Evolutionary conservation across 2,888 invertebrate species (phyloP), one percentile per base, ranked within the genome.

Genomic region (Nudaria mundana): DNA sequence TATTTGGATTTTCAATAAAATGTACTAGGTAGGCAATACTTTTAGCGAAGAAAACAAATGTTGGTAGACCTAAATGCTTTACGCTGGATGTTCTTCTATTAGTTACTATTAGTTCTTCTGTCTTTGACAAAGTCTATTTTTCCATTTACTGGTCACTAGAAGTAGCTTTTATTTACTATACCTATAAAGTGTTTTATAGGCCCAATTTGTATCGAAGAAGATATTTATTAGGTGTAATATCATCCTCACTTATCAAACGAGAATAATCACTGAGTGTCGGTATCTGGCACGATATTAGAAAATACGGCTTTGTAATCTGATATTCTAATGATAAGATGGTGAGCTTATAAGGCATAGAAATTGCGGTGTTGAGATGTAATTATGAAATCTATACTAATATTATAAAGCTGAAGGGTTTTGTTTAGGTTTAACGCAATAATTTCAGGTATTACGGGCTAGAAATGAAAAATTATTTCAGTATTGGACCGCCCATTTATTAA

Each of bases 221-320:
- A 53, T 47, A 57, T 62, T 62, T 58, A 66, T 48, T 52, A 54
- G 49, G 44, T 63, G 66, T 62, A 58, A 66, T 50, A 51, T 44
- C 52, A 66, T 52, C 52, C 56, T 44, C 46, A 48, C 59, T 61
- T 53, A 50, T 63, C 52, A 58, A 54, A 52, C 32, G 46, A 48
- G 61, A 61, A 40, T 61, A 48, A 56, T 60, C 28, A 40, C 25
- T 7, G 30, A 47, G 44, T 44, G 41, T 44, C 50, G 44, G 28
- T 25, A 47, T 40, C 40, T 25, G 54, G 61, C 44, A 46, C 46
- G 46, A 49, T 57, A 61, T 56, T 61, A 56, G 58, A 61, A 56
- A 56, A 53, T 29, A 30, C 29, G 15, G 34, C 42, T 10, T 42
- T 26, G 58, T 14, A 46, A 56, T 44, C 49, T 18, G 54, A 56